Percentiles rank a stretch among this genome's conserved stretches.
phyloP scores from a whole-genome alignment of 1,140 invertebrate genomes.

The Tetragonula clypearis region DNA sequence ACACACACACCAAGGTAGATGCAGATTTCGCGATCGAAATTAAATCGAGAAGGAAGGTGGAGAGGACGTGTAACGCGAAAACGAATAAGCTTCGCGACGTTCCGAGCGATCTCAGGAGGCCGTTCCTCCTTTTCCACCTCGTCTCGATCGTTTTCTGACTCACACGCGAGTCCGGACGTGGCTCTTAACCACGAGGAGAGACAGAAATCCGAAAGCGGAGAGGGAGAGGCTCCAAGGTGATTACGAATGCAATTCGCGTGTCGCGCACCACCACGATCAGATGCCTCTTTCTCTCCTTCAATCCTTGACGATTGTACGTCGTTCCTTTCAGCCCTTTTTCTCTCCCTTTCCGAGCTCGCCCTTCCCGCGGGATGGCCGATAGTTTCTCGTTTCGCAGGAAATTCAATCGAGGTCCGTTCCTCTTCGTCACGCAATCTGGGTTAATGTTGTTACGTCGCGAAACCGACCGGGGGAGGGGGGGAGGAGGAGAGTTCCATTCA shows the following conservation, averaged over 20 bases:
- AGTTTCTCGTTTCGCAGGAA: slow-evolving; percentile 27
- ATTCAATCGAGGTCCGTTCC: slow-evolving; percentile 16
- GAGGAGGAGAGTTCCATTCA: neutral
- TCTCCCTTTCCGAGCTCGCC: neutral
- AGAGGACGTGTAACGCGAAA: slow-evolving; percentile 11
- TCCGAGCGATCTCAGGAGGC: slow-evolving; percentile 11
- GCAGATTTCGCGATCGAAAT: neutral
- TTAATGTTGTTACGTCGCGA: slow-evolving; percentile 15
- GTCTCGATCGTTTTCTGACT: slow-evolving; percentile 62
- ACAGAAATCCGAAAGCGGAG: slow-evolving; percentile 21
- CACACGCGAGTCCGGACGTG: slow-evolving; percentile 43
- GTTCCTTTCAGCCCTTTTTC: slow-evolving; percentile 10
- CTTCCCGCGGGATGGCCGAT: neutral
- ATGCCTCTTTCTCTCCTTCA: neutral
- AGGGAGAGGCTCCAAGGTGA: slow-evolving; percentile 28
- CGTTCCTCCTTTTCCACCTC: slow-evolving; percentile 37
- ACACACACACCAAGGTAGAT: neutral
- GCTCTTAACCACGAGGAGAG: slow-evolving; percentile 25
- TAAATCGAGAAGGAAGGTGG: neutral
- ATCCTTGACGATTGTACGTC: neutral
- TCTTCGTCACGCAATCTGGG: slow-evolving; percentile 38
- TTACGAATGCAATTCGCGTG: slow-evolving; percentile 65
- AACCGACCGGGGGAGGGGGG: neutral
- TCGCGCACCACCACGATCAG: neutral
- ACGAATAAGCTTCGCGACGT: slow-evolving; percentile 34